Conservation (phyloP, 1,140 invertebrate genomes). For the Linepithema humile region DNA sequence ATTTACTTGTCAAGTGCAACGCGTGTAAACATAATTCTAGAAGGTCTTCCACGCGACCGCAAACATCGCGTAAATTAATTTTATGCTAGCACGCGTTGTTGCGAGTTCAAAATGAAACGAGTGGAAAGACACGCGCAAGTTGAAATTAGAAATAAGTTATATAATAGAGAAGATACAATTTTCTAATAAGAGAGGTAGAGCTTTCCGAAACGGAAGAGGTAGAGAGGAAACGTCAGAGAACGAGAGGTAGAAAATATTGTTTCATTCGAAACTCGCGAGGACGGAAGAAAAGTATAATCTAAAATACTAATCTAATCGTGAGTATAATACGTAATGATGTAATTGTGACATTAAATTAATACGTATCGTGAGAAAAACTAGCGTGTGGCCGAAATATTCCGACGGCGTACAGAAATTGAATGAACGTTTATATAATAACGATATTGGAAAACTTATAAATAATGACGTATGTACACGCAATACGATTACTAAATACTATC, state of each 20-base stretch:
- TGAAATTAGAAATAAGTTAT: not conserved
- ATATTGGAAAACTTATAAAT: slow-evolving; percentile 25
- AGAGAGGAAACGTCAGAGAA: slow-evolving; percentile 1
- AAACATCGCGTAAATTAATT: not conserved
- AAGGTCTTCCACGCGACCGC: not conserved
- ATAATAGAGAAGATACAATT: not conserved
- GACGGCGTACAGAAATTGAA: no score
- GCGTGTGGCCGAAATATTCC: not conserved
- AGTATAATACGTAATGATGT: not conserved
- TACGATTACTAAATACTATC: not conserved
- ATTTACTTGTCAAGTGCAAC: not conserved
- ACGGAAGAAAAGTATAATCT: not conserved
- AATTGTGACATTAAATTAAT: not conserved
- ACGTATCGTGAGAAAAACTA: not conserved
- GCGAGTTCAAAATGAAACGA: not conserved
- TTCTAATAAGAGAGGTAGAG: not conserved
- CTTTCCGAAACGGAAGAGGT: not conserved
- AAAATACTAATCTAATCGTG: not conserved
- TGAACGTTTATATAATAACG: not conserved
- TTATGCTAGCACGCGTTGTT: not conserved
- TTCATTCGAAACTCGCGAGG: not conserved
- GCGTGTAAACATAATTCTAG: not conserved
- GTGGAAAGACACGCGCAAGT: not conserved
- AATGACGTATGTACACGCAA: slow-evolving; percentile 51
- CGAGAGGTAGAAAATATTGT: slow-evolving; percentile 23